These are phyloP conservation scores for Megaceryle torquata DNA, from an alignment of 2,113 vertebrate genomes.

Conservation along the genomic window DNA sequence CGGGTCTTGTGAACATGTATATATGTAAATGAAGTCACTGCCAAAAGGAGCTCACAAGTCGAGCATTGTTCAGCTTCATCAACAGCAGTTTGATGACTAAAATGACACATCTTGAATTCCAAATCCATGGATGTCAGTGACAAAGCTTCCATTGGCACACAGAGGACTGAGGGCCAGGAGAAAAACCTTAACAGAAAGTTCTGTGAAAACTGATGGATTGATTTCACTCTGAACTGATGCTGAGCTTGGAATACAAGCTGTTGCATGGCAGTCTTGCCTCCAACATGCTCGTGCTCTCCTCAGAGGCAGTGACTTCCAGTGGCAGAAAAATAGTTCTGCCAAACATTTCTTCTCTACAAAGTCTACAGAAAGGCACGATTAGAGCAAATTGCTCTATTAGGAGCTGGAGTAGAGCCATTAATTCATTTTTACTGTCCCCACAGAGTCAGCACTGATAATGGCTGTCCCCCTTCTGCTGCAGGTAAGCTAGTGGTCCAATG, in stretches of 20 bases:
- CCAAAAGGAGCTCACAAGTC: background rate
- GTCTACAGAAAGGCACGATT: background rate
- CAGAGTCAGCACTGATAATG: background rate
- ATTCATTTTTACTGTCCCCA: constrained; percentile 14
- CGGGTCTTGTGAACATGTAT: accelerated
- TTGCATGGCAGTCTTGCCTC: background rate
- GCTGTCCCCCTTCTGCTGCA: background rate
- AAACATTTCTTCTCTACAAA: background rate
- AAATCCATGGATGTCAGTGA: background rate
- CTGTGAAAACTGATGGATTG: background rate
- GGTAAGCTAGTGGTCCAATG: background rate
- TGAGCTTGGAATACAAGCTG: background rate
- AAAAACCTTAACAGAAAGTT: background rate
- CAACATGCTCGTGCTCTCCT: background rate
- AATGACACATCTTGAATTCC: background rate
- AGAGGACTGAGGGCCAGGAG: background rate
- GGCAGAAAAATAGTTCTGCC: background rate
- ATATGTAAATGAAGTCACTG: background rate
- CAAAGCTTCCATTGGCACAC: background rate
- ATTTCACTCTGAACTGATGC: background rate
- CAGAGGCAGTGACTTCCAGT: background rate
- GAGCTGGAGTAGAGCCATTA: constrained; percentile 17
- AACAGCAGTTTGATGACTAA: background rate
- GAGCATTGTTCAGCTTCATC: background rate
- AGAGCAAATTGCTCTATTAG: constrained; percentile 5